A percentile compares a stretch with the other conserved stretches of the same genome.
Evolutionary conservation across 2,113 vertebrate species (phyloP).

Genomic region (Nicator chloris): DNA sequence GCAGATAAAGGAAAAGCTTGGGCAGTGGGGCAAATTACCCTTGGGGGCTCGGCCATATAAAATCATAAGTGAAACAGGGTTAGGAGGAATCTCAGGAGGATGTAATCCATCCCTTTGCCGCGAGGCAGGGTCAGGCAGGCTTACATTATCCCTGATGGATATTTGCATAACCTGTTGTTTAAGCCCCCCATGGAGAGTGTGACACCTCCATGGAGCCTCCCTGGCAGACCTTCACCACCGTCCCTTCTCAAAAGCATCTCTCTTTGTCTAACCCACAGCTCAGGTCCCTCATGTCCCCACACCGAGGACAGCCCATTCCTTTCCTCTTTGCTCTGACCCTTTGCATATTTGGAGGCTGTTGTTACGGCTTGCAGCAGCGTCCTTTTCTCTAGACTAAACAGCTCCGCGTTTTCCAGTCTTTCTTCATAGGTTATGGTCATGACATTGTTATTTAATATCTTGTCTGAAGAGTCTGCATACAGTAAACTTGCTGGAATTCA

Average conservation of each 20-base stretch:
- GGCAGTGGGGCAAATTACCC: neutral
- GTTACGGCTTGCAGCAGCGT: slow-evolving; percentile 1
- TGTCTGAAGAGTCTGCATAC: neutral
- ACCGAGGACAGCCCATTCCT: neutral
- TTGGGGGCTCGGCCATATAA: rapidly evolving
- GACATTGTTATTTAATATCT: slow-evolving; percentile 27
- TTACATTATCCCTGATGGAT: neutral
- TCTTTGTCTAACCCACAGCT: neutral
- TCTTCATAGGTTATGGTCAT: neutral
- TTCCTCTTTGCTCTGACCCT: neutral
- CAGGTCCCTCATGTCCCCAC: neutral
- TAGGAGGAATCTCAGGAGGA: neutral
- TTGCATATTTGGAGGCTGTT: neutral
- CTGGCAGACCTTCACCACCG: neutral
- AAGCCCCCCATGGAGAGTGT: neutral
- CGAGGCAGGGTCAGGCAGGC: neutral
- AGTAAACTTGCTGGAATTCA: slow-evolving; percentile 36
- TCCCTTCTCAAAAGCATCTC: neutral
- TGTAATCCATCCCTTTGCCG: neutral
- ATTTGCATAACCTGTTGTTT: slow-evolving; percentile 3
- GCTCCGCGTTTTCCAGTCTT: neutral
- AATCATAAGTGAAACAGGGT: neutral
- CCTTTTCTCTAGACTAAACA: slow-evolving; percentile 46
- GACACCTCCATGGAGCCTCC: neutral
- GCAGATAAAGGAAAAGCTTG: neutral